phyloP scores from a whole-genome alignment of 2,113 vertebrate species.

The Crotalus horridus region DNA sequence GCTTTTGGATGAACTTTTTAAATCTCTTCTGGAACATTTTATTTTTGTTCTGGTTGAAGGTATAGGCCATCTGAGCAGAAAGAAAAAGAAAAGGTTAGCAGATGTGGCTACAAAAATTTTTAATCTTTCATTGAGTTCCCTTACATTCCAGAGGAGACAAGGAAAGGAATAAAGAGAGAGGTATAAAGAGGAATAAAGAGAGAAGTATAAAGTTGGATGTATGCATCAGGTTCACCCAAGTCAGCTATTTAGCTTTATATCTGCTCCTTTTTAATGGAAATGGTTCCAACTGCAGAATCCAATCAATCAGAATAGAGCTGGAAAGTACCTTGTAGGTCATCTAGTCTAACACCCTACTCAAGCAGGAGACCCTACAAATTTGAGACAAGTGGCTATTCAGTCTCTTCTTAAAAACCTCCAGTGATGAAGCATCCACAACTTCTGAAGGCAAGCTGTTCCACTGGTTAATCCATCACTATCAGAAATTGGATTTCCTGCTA shows the following conservation, averaged over 20 bases:
- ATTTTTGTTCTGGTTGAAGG: not conserved
- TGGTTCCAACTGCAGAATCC: not conserved
- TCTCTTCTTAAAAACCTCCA: not conserved
- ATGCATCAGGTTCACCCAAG: no score
- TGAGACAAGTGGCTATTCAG: not conserved
- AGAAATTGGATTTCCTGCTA: not conserved
- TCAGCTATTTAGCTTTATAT: not conserved
- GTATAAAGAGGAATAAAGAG: not conserved
- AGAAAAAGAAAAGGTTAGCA: not conserved
- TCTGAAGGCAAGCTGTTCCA: not conserved
- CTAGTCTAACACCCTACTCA: not conserved
- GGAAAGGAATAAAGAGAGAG: not conserved
- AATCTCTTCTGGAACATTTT: not conserved
- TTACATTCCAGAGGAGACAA: not conserved
- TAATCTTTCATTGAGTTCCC: not conserved
- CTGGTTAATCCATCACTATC: not conserved
- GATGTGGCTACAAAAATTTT: not conserved
- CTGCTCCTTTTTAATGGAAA: slow-evolving; percentile 42
- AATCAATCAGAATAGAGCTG: not conserved
- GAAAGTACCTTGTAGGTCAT: not conserved
- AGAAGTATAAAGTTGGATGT: not conserved
- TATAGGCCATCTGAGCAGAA: not conserved
- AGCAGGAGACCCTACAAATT: not conserved
- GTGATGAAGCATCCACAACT: not conserved
- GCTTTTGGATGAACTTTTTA: not conserved